Percentiles rank a stretch among this genome's conserved stretches.
phyloP scores from a whole-genome alignment of 1,140 invertebrate species.

The Zaprionus vittiger region DNA sequence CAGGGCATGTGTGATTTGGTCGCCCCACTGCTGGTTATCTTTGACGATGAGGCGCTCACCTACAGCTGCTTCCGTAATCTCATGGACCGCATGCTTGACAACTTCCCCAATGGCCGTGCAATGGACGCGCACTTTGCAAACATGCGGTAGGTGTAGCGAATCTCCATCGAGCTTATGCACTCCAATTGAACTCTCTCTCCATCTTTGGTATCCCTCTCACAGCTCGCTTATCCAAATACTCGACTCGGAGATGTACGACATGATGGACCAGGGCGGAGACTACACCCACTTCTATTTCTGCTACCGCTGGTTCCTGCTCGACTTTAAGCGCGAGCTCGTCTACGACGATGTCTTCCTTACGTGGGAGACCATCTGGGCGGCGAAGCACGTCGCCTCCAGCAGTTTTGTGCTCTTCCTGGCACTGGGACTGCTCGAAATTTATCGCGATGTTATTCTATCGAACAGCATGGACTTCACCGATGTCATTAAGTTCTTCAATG shows the following conservation, averaged over 20 bases:
- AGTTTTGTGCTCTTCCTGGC: slow-evolving; percentile 98
- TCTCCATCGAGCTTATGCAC: background rate
- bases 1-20: slow-evolving; percentile 98
- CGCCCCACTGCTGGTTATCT: slow-evolving; percentile 95
- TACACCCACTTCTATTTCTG: slow-evolving; percentile 99
- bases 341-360: slow-evolving; percentile 97
- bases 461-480: slow-evolving; percentile 99
- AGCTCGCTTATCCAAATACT: slow-evolving; percentile 93
- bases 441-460: slow-evolving; percentile 96
- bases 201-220: slow-evolving; percentile 15
- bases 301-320: slow-evolving; percentile 95
- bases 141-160: slow-evolving; percentile 88
- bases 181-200: background rate
- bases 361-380: slow-evolving; percentile 99
- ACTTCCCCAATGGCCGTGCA: slow-evolving; percentile 96
- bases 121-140: slow-evolving; percentile 98
- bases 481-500: slow-evolving; percentile 99
- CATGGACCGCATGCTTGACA: slow-evolving; percentile 95
- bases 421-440: slow-evolving; percentile 95
- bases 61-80: slow-evolving; percentile 96
- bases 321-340: slow-evolving; percentile 92
- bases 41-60: slow-evolving; percentile 96
- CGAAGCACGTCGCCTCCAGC: slow-evolving; percentile 92
- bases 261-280: slow-evolving; percentile 97
- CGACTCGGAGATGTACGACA: slow-evolving; percentile 96